phyloP scores from a whole-genome alignment of 2,113 vertebrate genomes.

The Aptenodytes forsteri region DNA sequence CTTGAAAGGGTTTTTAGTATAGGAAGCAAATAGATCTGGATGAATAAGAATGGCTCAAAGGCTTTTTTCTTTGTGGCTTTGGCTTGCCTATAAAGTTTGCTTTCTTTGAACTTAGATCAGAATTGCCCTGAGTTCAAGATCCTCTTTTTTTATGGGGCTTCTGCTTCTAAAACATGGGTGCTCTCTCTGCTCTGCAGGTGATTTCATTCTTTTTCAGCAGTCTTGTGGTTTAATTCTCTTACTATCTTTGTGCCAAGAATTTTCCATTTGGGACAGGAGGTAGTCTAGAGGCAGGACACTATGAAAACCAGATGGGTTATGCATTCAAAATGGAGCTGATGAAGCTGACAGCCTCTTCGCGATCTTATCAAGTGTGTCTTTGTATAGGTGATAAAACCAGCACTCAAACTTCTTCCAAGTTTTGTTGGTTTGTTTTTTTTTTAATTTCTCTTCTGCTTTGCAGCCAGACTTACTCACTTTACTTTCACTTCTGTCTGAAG shows the following conservation, averaged over 20 bases:
- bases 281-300: neutral
- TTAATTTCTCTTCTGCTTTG: neutral
- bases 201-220: neutral
- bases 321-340: neutral
- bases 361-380: neutral
- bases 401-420: neutral
- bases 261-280: neutral
- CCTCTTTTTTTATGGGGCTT: neutral
- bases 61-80: neutral
- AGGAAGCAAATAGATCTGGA: neutral
- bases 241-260: neutral
- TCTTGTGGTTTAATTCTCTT: neutral
- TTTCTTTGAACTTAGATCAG: neutral
- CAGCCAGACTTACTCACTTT: neutral
- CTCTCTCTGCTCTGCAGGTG: neutral
- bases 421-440: neutral
- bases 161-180: neutral
- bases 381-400: slow-evolving; percentile 6
- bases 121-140: neutral
- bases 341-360: neutral
- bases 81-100: neutral
- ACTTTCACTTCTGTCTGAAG: neutral
- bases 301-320: neutral
- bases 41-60: neutral
- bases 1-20: slow-evolving; percentile 8